A percentile compares a stretch with the other conserved stretches of the same genome.
These are phyloP conservation scores for Arremon aurantiirostris DNA, from an alignment of 2,797 vertebrate species.

Conservation along the genomic window DNA sequence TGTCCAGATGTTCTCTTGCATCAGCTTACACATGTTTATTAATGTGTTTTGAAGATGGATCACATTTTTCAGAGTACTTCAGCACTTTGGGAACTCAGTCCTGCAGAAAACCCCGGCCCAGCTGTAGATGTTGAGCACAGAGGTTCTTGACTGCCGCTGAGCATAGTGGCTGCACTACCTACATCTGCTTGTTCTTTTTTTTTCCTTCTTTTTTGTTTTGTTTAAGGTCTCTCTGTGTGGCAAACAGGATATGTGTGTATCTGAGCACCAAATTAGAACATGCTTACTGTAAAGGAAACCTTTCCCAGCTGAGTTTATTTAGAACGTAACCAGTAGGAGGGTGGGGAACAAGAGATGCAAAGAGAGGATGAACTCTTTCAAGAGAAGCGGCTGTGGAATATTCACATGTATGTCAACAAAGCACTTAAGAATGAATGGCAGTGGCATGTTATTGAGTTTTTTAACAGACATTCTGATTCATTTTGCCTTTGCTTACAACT, in stretches of 20 bases:
- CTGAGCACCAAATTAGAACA: background rate
- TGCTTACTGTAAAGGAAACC: constrained; percentile 14
- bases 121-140: background rate
- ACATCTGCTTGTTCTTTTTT: background rate
- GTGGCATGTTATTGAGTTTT: background rate
- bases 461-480: background rate
- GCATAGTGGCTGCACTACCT: background rate
- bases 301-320: constrained; percentile 10
- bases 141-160: background rate
- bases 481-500: background rate
- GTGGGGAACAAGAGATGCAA: background rate
- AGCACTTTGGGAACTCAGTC: background rate
- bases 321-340: background rate
- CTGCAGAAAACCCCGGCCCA: background rate
- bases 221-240: background rate
- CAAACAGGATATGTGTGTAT: constrained; percentile 26
- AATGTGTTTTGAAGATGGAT: background rate
- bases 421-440: background rate
- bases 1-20: background rate
- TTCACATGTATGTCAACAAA: background rate
- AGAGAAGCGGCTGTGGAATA: background rate
- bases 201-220: background rate
- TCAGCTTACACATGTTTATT: background rate
- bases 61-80: background rate
- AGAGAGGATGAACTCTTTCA: background rate